Base-by-base conservation (phyloP, 2,113 vertebrate genomes). In the Cardinalis cardinalis region DNA sequence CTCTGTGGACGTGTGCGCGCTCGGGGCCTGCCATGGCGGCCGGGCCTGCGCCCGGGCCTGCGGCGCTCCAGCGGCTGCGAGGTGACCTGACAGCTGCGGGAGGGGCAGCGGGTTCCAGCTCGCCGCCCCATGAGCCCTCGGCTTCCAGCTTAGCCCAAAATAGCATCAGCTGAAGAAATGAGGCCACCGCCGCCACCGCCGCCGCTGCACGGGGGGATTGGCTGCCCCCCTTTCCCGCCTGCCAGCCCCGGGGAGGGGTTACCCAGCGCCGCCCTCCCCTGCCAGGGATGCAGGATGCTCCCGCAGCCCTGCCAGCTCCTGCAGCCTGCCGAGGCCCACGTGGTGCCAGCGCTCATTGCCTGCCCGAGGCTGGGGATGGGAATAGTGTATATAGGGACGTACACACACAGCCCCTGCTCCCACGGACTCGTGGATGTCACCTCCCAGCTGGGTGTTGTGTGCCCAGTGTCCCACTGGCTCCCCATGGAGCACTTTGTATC, bases 101-200 rank as follows among this genome's bases (percentile, higher is more conserved):
- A 88, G 79, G 38, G 94, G 84, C 55, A 11, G 85, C 51, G 60
- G 85, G 32, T n/a, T 92, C 12, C 89, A 84, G 91, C 90, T 91
- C 48, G 3, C 92, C 81, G 21, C 90, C 92, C 95, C 80, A 15
- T 48, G 91, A 97, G 95, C 95, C 40, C 63, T 95, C 89, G 90
- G 97, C 97, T 98, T 94, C 97, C 97, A 98, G 98, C 97, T 98
- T 98, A 98, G 97, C 97, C 97, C 96, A 98, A 98, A 98, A 98
- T 98, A 98, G 98, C 97, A 98, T 95, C 98, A 97, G 96, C 94
- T 95, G 95, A 97, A 97, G 97, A 97, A 97, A 98, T 91, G 97
- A 98, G 98, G 98, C 97, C 98, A 97, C 81, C 23, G 89, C 81
- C 26, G 88, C 81, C 38, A 7, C 75, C 80, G 46, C 88, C 2